Percentiles rank a stretch among this genome's conserved stretches.
Conservation (phyloP, 2,113 vertebrate species). For the Notarius quadriscutis region DNA sequence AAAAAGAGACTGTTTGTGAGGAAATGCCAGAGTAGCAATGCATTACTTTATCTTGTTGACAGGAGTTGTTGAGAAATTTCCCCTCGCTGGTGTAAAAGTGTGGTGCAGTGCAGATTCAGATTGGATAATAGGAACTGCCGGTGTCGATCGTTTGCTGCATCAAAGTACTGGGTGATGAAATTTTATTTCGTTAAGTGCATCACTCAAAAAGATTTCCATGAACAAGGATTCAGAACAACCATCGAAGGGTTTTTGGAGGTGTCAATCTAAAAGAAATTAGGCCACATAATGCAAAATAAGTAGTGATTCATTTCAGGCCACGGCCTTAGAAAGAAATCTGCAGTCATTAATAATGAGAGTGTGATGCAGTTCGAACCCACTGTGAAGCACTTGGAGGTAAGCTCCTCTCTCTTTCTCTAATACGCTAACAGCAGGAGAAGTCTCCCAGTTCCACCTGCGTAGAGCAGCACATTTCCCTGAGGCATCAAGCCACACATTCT, state of each 20-base stretch:
- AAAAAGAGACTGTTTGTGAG: conserved; percentile 61
- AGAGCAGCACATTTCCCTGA: conserved; percentile 20
- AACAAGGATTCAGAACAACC: conserved; percentile 10
- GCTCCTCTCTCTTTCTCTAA: conserved; percentile 41
- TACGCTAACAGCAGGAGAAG: conserved; percentile 38
- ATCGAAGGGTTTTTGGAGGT: not conserved
- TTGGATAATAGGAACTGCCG: conserved; percentile 26
- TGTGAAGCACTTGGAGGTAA: conserved; percentile 43
- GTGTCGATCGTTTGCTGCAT: conserved; percentile 14
- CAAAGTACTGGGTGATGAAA: not conserved
- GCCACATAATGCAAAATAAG: conserved; percentile 12
- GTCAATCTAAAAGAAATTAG: not conserved
- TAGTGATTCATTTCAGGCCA: conserved; percentile 36
- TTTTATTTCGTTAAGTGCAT: conserved; percentile 19
- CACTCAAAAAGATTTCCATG: not conserved
- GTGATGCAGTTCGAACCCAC: conserved; percentile 36
- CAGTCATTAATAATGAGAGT: conserved; percentile 49
- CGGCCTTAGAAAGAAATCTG: conserved; percentile 32
- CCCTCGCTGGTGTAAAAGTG: conserved; percentile 32
- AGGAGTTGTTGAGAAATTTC: conserved; percentile 37
- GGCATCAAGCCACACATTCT: conserved; percentile 10
- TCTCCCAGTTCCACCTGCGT: conserved; percentile 25
- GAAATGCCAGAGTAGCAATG: conserved; percentile 40
- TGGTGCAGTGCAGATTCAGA: not conserved
- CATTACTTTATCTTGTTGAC: conserved; percentile 40